Conservation (phyloP, 2,797 vertebrate species). For the Streptopelia turtur region DNA sequence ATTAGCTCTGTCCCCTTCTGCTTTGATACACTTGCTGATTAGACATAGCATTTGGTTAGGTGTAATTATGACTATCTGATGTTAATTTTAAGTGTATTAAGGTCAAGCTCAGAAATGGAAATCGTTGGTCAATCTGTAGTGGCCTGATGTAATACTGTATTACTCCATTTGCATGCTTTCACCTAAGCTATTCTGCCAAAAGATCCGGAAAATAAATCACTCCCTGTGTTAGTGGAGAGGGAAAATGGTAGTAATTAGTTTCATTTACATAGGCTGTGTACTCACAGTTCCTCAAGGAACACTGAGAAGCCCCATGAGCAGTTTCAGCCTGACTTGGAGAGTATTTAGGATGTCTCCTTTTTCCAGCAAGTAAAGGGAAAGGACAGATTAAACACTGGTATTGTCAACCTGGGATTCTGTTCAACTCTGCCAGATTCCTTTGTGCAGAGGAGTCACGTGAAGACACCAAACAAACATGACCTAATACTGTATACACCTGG, state of each 20-base stretch:
- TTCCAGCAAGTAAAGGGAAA: not conserved
- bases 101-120: not conserved
- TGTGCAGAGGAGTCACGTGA: not conserved
- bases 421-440: not conserved
- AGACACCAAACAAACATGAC: not conserved
- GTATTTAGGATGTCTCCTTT: not conserved
- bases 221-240: not conserved
- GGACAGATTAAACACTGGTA: not conserved
- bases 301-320: not conserved
- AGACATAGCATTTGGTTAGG: not conserved
- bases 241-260: not conserved
- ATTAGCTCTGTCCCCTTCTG: not conserved
- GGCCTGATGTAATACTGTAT: not conserved
- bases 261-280: not conserved
- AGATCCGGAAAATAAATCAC: not conserved
- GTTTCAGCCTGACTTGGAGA: not conserved
- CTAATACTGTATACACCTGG: not conserved
- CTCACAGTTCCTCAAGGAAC: not conserved
- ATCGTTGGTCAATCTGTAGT: not conserved
- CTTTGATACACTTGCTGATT: not conserved
- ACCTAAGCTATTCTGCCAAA: not conserved
- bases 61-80: not conserved
- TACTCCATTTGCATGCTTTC: not conserved
- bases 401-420: not conserved
- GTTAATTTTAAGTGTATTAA: not conserved